Conservation (phyloP, 2,797 vertebrate genomes). For the Xiphophorus birchmanni region DNA sequence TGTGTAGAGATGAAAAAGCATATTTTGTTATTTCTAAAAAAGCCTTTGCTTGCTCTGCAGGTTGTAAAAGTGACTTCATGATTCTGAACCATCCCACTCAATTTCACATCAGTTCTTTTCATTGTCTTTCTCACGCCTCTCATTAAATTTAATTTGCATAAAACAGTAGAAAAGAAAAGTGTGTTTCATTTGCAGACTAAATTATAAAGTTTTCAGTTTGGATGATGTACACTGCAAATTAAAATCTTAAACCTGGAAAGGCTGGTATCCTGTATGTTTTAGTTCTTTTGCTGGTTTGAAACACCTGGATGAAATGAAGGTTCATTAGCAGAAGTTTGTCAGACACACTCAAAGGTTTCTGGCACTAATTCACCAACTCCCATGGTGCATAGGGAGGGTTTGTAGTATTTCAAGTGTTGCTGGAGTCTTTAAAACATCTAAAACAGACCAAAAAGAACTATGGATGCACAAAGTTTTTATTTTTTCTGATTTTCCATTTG, state of each 20-base stretch:
- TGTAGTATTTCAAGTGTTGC: neutral
- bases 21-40: neutral
- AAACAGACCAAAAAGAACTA: neutral
- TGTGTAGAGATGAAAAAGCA: neutral
- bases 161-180: neutral
- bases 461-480: neutral
- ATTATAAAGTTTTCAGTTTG: neutral
- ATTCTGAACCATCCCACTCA: constrained; percentile 3
- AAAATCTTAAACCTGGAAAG: neutral
- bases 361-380: too few species aligned
- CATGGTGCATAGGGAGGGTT: neutral
- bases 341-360: neutral
- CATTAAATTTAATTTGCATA: neutral
- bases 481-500: neutral
- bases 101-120: neutral
- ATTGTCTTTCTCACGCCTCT: neutral
- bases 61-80: neutral
- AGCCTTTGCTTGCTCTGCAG: neutral
- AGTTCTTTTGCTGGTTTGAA: neutral
- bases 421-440: neutral
- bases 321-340: neutral
- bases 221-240: neutral
- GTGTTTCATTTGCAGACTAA: neutral
- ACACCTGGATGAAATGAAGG: neutral
- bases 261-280: neutral